phyloP scores from a whole-genome alignment of 2,888 invertebrate genomes.

The Synanthedon myopaeformis region DNA sequence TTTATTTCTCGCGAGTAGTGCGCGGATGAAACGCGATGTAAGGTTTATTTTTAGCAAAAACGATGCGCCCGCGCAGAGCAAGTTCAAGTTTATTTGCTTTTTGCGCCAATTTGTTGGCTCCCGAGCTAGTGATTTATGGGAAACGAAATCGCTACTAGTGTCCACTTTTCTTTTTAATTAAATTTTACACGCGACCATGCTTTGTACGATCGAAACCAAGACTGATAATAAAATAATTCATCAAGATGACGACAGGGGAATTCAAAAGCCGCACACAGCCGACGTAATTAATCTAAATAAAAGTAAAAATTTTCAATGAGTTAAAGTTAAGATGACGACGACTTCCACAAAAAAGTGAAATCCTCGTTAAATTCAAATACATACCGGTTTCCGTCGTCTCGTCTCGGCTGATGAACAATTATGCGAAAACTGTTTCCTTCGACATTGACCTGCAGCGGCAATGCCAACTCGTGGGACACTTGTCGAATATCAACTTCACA shows the following conservation, averaged over 20 bases:
- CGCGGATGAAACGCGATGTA: conserved; percentile 15
- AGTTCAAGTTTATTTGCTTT: conserved; percentile 48
- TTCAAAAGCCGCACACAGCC: too few species aligned
- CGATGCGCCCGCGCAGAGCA: conserved; percentile 17
- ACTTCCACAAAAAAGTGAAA: conserved; percentile 11
- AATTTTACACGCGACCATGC: too few species aligned
- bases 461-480: conserved; percentile 32
- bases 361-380: conserved; percentile 20
- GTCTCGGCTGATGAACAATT: conserved; percentile 24
- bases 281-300: too few species aligned
- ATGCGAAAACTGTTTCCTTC: conserved; percentile 40
- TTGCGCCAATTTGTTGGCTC: conserved; percentile 17
- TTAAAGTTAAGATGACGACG: too few species aligned
- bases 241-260: too few species aligned
- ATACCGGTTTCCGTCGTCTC: conserved; percentile 21
- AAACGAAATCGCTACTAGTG: neutral
- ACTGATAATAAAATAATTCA: too few species aligned
- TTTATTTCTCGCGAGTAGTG: conserved; percentile 11
- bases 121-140: conserved; percentile 2
- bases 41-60: conserved; percentile 41
- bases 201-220: too few species aligned
- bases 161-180: neutral
- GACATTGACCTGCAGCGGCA: conserved; percentile 54
- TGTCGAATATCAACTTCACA: conserved; percentile 11
- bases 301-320: too few species aligned